Conservation (phyloP, 2,113 vertebrate species). For the Lasiurus borealis region DNA sequence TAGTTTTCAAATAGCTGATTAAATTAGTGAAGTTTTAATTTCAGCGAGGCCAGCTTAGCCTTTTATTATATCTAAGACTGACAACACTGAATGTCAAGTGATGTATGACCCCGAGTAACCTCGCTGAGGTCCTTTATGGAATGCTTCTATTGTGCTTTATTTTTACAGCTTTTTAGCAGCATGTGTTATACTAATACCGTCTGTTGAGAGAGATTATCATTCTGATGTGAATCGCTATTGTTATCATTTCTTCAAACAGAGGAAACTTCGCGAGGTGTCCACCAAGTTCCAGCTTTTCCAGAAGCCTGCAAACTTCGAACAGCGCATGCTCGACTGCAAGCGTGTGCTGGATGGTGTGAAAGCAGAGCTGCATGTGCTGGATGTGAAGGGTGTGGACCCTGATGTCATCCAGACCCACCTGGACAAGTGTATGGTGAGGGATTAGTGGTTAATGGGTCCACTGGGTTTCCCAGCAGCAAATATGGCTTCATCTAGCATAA, state of each 20-base stretch:
- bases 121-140: neutral
- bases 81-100: neutral
- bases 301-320: constrained; percentile 99
- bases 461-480: neutral
- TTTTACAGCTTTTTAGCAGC: neutral
- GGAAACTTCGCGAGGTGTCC: constrained; percentile 96
- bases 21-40: neutral
- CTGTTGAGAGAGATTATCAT: neutral
- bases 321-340: constrained; percentile 98
- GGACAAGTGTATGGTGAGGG: constrained; percentile 94
- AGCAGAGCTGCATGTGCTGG: constrained; percentile 93
- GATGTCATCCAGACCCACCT: constrained; percentile 94
- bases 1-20: neutral
- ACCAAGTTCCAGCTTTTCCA: constrained; percentile 99
- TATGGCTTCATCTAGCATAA: no score
- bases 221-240: neutral
- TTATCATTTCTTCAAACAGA: constrained; percentile 86
- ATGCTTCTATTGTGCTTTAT: neutral
- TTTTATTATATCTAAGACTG: neutral
- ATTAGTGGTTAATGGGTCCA: accelerated
- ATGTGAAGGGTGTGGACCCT: constrained; percentile 91
- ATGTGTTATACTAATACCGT: neutral
- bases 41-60: neutral
- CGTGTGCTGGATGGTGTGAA: constrained; percentile 94
- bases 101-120: neutral